A percentile compares a stretch with the other conserved stretches of the same genome.
Evolutionary conservation across 1,140 invertebrate genomes (phyloP).

Genomic region (Proctacanthus coquilletti): DNA sequence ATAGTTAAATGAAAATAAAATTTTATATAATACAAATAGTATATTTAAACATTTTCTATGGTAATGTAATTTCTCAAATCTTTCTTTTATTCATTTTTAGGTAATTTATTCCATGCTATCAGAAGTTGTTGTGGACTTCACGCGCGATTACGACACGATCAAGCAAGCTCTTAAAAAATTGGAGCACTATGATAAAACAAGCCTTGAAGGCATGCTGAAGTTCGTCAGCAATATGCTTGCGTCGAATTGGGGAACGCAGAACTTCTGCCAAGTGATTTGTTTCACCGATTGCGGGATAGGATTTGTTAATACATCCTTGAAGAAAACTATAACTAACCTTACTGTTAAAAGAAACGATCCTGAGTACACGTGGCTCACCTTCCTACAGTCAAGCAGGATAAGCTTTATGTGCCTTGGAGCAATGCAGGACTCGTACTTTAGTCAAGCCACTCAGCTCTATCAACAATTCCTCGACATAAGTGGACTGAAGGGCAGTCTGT

Average conservation of each 20-base stretch:
- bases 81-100: too few relatives aligned
- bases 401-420: conserved; percentile 51
- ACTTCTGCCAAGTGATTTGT: conserved; percentile 19
- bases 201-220: conserved; percentile 18
- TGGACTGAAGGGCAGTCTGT: conserved; percentile 13
- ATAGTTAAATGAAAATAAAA: too few relatives aligned
- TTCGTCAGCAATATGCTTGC: conserved; percentile 15
- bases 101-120: too few relatives aligned
- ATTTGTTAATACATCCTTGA: conserved; percentile 21
- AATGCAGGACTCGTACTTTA: conserved; percentile 33
- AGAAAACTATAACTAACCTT: conserved; percentile 13
- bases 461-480: conserved; percentile 21
- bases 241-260: conserved; percentile 23
- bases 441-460: conserved; percentile 20
- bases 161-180: conserved; percentile 18
- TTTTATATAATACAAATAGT: too few relatives aligned
- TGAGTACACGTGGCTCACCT: conserved; percentile 45
- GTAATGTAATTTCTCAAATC: too few relatives aligned
- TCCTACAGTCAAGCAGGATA: conserved; percentile 60
- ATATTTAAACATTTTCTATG: too few relatives aligned
- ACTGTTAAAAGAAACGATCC: conserved; percentile 14
- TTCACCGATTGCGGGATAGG: conserved; percentile 27
- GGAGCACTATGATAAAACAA: conserved; percentile 21
- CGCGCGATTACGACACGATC: conserved; percentile 20
- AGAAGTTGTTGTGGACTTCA: conserved; percentile 37